Evolutionary conservation across 2,888 invertebrate species (phyloP).

Genomic region (Agrotis puta): DNA sequence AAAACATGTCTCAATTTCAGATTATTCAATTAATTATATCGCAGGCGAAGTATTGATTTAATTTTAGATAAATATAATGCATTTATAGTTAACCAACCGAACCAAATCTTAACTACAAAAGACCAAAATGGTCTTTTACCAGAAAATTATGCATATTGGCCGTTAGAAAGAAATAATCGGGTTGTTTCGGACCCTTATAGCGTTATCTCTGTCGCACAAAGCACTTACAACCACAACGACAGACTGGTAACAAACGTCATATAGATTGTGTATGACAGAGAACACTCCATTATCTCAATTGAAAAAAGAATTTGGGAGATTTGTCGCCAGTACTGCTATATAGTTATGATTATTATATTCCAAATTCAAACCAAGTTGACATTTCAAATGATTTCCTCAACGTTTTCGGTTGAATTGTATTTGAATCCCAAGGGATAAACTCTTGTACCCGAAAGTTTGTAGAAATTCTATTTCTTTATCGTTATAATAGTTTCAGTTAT

Average conservation of each 20-base stretch:
- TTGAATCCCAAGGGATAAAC: slow-evolving; percentile 35
- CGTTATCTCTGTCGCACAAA: no score
- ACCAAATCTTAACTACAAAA: background rate
- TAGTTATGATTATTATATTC: slow-evolving; percentile 10
- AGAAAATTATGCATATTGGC: no score
- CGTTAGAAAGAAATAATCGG: no score
- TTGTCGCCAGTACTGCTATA: background rate
- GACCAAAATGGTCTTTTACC: no score
- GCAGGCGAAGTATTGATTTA: slow-evolving; percentile 26
- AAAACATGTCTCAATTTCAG: slow-evolving; percentile 28
- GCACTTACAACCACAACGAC: no score
- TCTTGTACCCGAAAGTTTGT: slow-evolving; percentile 11
- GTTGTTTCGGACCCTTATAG: no score
- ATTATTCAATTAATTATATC: slow-evolving; percentile 23
- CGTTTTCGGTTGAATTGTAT: slow-evolving; percentile 1
- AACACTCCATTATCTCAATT: no score
- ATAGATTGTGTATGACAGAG: no score
- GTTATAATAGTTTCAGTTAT: slow-evolving; percentile 7
- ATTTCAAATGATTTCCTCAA: slow-evolving; percentile 29
- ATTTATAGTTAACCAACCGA: background rate
- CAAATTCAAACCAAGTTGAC: slow-evolving; percentile 43
- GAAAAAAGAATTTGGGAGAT: no score
- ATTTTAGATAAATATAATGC: slow-evolving; percentile 40
- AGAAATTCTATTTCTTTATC: slow-evolving; percentile 40
- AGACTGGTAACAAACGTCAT: no score